Evolutionary conservation across 2,797 vertebrate genomes (phyloP).

Genomic region (Liparis tanakae): DNA sequence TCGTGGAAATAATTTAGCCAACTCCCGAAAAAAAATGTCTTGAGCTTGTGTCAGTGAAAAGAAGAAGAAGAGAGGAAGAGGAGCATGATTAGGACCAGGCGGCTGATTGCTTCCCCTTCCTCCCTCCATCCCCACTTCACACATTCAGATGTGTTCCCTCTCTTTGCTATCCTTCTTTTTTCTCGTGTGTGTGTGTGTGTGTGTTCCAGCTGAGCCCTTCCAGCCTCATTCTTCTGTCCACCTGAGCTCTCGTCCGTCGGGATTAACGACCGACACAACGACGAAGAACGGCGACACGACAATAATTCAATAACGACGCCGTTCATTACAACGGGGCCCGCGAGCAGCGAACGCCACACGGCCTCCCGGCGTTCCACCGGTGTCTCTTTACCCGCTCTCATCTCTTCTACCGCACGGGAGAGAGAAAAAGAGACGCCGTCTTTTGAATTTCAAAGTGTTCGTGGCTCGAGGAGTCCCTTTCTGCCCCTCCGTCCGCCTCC

Average conservation of each 20-base stretch:
- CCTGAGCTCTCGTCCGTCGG: slow-evolving; percentile 67
- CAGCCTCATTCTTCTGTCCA: slow-evolving; percentile 66
- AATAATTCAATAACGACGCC: slow-evolving; percentile 69
- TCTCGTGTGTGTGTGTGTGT: slow-evolving; percentile 1
- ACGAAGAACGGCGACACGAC: slow-evolving; percentile 40
- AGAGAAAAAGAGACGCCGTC: slow-evolving; percentile 28
- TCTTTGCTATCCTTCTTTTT: slow-evolving; percentile 17
- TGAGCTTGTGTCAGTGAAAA: slow-evolving; percentile 62
- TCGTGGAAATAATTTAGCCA: slow-evolving; percentile 81
- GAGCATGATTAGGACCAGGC: slow-evolving; percentile 68
- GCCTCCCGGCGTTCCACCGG: slow-evolving; percentile 41
- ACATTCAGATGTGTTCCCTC: slow-evolving; percentile 51
- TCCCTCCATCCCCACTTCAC: slow-evolving; percentile 47
- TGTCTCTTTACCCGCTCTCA: slow-evolving; percentile 51
- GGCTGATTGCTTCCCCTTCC: slow-evolving; percentile 70
- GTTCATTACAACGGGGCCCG: slow-evolving; percentile 63
- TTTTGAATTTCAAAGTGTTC: slow-evolving; percentile 55
- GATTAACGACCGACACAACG: slow-evolving; percentile 61
- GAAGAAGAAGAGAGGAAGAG: slow-evolving; percentile 47
- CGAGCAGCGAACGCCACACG: slow-evolving; percentile 41
- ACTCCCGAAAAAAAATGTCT: slow-evolving; percentile 64
- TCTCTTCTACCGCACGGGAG: slow-evolving; percentile 49
- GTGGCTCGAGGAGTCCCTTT: slow-evolving; percentile 51
- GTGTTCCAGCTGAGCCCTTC: slow-evolving; percentile 59
- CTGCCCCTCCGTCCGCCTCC: slow-evolving; percentile 50